Percentiles rank a stretch among this genome's conserved stretches.
Conservation (phyloP, 2,113 vertebrate species). For the Mesembrinibis cayennensis region DNA sequence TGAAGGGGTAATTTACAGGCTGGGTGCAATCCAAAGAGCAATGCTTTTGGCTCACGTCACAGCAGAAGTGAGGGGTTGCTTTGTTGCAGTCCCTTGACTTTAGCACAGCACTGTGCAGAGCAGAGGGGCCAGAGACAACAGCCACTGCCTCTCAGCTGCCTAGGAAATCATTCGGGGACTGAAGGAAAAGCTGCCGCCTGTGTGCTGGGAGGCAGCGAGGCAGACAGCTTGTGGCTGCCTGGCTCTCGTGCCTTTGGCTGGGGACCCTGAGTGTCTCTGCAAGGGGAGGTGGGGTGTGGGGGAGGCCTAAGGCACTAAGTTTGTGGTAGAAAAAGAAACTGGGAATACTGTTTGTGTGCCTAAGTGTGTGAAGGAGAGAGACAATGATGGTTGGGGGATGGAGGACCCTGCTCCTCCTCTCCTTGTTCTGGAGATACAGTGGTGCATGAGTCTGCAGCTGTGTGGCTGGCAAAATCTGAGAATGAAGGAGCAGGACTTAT, state of each 20-base stretch:
- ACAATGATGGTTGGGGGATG: rapidly evolving
- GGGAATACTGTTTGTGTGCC: not conserved
- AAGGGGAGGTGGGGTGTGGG: not conserved
- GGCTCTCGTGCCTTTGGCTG: not conserved
- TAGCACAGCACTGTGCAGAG: not conserved
- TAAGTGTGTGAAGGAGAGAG: not conserved
- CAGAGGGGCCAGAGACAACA: not conserved
- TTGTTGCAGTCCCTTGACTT: not conserved
- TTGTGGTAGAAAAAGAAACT: not conserved
- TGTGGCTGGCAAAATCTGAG: not conserved
- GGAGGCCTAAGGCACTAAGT: not conserved
- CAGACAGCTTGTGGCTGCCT: not conserved
- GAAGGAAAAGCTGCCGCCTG: not conserved
- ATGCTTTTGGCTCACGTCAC: rapidly evolving
- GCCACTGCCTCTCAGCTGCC: not conserved
- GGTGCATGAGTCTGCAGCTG: not conserved
- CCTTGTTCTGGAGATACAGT: not conserved
- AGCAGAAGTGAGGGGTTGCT: not conserved
- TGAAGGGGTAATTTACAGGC: not conserved
- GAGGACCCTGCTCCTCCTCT: not conserved
- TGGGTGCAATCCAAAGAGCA: not conserved
- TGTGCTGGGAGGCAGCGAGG: not conserved
- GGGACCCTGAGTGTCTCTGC: not conserved
- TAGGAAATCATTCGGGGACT: not conserved
- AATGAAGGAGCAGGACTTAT: not conserved